Evolutionary conservation across 2,888 invertebrate species (phyloP).

Genomic region (Eumerus sabulonum): DNA sequence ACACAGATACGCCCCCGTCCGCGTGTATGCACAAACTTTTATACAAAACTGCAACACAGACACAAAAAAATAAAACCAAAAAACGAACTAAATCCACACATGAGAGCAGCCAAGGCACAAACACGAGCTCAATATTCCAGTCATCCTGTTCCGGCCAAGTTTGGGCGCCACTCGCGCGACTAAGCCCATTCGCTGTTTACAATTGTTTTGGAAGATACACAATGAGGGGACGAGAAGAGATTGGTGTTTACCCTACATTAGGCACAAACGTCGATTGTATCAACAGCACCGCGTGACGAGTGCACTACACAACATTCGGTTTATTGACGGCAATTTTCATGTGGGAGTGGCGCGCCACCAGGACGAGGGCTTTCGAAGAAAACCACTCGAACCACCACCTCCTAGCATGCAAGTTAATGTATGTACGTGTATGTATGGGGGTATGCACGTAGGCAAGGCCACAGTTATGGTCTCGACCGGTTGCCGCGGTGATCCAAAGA

Average conservation of each 20-base stretch:
- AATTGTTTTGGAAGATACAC: conserved; percentile 25
- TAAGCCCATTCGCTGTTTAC: conserved; percentile 25
- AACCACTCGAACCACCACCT: conserved; percentile 3
- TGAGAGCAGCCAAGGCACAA: background rate
- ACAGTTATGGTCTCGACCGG: conserved; percentile 54
- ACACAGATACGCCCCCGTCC: too few relatives aligned
- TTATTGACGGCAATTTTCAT: conserved; percentile 16
- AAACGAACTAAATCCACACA: conserved; percentile 6
- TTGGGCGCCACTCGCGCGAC: background rate
- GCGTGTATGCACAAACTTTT: too few relatives aligned
- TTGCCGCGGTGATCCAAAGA: conserved; percentile 39
- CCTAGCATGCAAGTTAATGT: background rate
- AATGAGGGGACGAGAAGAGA: too few relatives aligned
- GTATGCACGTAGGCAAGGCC: conserved; percentile 29
- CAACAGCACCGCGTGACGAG: conserved; percentile 17
- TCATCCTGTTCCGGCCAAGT: conserved; percentile 9
- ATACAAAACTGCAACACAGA: conserved; percentile 27
- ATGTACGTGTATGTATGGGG: background rate
- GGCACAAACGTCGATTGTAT: conserved; percentile 37
- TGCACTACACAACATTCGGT: background rate
- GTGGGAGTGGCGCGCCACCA: too few relatives aligned
- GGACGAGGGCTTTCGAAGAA: background rate
- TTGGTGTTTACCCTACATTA: conserved; percentile 43
- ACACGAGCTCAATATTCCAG: background rate
- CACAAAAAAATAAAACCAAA: conserved; percentile 16